Conservation (phyloP, 2,797 vertebrate species). For the Echeneis naucrates region DNA sequence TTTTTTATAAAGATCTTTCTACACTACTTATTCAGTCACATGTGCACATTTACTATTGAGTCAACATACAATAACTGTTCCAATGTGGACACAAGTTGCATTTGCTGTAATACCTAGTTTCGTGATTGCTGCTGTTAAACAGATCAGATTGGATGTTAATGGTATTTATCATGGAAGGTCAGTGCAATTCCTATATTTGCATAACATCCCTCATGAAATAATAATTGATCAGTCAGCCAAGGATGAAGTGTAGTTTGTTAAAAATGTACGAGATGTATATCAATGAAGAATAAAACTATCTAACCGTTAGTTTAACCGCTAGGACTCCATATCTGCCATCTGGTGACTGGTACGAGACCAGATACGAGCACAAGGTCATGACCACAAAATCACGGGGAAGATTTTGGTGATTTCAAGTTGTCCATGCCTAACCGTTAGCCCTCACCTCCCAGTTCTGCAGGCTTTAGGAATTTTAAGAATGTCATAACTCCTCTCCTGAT, state of each 20-base stretch:
- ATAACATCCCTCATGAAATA: background rate
- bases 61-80: background rate
- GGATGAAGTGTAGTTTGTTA: background rate
- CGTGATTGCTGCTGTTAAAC: background rate
- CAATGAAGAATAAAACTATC: background rate
- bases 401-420: conserved; percentile 56
- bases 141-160: background rate
- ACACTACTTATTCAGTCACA: background rate
- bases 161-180: background rate
- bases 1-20: background rate
- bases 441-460: conserved; percentile 57
- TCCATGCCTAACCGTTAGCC: conserved; percentile 61
- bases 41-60: background rate
- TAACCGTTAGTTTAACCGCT: background rate
- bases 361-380: conserved; percentile 47
- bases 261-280: background rate
- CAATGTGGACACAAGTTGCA: background rate
- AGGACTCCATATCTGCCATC: too few relatives aligned
- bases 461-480: conserved; percentile 24
- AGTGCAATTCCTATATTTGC: background rate
- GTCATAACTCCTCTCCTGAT: background rate
- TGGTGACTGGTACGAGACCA: too few relatives aligned
- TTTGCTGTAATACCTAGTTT: background rate
- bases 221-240: background rate
- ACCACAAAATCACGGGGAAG: conserved; percentile 39